Base-by-base conservation (phyloP, 2,113 vertebrate species). In the Cyprinus carpio region DNA sequence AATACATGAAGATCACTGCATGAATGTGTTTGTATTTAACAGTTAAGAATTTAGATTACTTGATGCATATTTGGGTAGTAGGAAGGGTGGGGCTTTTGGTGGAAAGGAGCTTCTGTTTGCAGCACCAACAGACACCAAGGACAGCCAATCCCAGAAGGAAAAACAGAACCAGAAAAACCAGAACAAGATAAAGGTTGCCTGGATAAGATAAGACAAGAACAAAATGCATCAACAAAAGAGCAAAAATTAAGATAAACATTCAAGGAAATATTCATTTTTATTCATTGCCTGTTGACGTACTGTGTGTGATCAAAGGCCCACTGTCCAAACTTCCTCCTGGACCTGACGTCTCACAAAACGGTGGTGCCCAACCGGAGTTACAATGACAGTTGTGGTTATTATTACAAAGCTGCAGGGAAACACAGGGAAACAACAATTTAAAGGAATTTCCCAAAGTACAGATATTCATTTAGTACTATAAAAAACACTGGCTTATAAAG, bases 311-410 rank as follows among this genome's bases (percentile, higher is more conserved):
- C 87, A 96, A 93, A 2, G 97, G 96, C 13, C 97, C 98, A n/a
- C 98, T 99, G 91, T 99, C 96, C 0, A 96, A 15, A 85, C 98
- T 99, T 23, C 98, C 98, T 15, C 98, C 98, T 0, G 89, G 89
- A n/a, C 98, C 98, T 0, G 71, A 65, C 8, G 93, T 92, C 83
- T 91, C 90, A 87, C 98, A 99, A 89, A 93, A 93, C 0, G 98
- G 98, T 2, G 98, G 98, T 0, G 95, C 95, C 98, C 98, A 99
- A 29, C 97, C 97, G 0, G 31, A 43, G 46, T 93, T 64, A 86
- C 98, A 99, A 90, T 99, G 97, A 89, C 98, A 99, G 91, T 99
- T 97, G 84, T 95, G 95, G 90, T 98, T 97, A 92, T 99, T 99
- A 92, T 99, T 99, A 92, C 98, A 99, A 75, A 97, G 92, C 98